Evolutionary conservation across 2,113 vertebrate species (phyloP).

Genomic region (Orycteropus afer): DNA sequence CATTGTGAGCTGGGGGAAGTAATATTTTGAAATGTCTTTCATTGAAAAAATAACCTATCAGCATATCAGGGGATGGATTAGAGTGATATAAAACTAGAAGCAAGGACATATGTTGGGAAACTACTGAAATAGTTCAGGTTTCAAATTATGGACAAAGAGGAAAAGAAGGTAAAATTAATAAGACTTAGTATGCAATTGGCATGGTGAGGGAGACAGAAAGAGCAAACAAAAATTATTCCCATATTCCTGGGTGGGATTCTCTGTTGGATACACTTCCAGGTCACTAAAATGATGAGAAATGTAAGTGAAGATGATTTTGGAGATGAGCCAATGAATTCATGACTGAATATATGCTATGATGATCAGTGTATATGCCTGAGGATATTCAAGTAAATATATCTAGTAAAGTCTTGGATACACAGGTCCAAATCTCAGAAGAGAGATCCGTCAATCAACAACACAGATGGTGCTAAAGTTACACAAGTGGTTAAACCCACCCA

Average conservation of each 20-base stretch:
- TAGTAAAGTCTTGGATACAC: not conserved
- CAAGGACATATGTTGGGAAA: fast-evolving
- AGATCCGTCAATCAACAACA: not conserved
- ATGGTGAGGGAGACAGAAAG: not conserved
- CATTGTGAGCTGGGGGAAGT: not conserved
- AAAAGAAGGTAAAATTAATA: not conserved
- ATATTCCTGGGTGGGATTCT: not conserved
- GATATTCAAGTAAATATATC: not conserved
- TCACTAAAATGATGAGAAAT: not conserved
- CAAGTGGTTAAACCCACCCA: not conserved
- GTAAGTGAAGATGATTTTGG: not conserved
- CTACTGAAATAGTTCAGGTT: not conserved
- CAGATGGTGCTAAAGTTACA: not conserved
- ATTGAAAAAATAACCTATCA: not conserved
- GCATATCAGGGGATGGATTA: not conserved
- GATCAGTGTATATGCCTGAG: not conserved
- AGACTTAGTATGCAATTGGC: not conserved
- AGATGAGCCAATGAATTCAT: not conserved
- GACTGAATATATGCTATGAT: not conserved
- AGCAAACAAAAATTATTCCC: not conserved
- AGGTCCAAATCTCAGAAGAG: not conserved
- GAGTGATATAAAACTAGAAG: not conserved
- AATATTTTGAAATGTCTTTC: not conserved
- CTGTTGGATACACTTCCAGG: not conserved
- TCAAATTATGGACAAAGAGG: not conserved